These are phyloP conservation scores for Ceratina australensis DNA, from an alignment of 1,140 invertebrate species.

Conservation along the genomic window DNA sequence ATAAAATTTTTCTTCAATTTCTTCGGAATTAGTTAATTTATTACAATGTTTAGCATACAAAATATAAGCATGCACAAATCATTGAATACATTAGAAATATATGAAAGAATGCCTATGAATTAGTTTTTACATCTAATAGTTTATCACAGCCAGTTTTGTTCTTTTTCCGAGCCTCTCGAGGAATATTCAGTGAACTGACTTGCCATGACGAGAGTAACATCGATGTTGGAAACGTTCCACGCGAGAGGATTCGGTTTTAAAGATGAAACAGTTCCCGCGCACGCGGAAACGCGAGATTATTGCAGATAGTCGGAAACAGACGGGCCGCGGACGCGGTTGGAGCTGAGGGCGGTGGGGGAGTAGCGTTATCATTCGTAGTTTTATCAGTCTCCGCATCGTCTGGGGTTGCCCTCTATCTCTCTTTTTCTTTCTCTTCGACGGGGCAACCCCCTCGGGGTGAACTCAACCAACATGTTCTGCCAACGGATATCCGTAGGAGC, in stretches of 20 bases:
- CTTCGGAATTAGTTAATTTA: no score
- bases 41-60: not conserved
- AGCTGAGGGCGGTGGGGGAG: constrained; percentile 13
- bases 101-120: no score
- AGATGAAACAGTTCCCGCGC: constrained; percentile 32
- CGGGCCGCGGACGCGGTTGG: constrained; percentile 35
- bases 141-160: no score
- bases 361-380: constrained; percentile 68
- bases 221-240: constrained; percentile 17
- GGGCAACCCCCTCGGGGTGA: constrained; percentile 41
- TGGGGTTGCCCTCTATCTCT: constrained; percentile 56
- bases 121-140: no score
- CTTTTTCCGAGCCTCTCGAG: not conserved
- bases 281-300: constrained; percentile 61
- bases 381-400: constrained; percentile 71
- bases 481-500: constrained; percentile 6
- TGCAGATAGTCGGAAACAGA: constrained; percentile 69
- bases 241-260: not conserved
- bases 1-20: no score
- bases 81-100: no score
- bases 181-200: not conserved
- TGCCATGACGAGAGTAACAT: not conserved
- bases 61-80: not conserved
- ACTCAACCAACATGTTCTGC: constrained; percentile 35
- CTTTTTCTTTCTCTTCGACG: constrained; percentile 39